Conservation (phyloP, 2,113 vertebrate genomes). For the Solea senegalensis region DNA sequence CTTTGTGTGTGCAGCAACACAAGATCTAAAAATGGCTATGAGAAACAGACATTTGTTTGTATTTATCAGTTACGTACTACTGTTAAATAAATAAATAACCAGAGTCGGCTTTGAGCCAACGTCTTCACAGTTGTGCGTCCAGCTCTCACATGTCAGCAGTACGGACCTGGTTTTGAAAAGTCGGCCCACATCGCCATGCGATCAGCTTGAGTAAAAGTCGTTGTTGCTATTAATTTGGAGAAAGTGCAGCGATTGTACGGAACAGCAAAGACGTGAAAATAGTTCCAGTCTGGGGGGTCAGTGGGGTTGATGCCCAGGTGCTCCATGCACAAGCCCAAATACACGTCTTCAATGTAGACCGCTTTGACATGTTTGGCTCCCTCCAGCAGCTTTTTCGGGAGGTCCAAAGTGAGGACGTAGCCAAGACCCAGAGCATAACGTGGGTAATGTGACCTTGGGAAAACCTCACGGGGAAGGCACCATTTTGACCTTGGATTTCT, state of each 20-base stretch:
- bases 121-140: too few species aligned
- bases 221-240: slow-evolving; percentile 39
- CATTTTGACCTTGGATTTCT: neutral
- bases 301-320: slow-evolving; percentile 54
- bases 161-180: neutral
- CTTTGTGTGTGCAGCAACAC: too few species aligned
- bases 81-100: too few species aligned
- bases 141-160: neutral
- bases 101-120: too few species aligned
- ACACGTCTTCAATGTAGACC: slow-evolving; percentile 83
- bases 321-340: slow-evolving; percentile 75
- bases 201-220: neutral
- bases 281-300: fast-evolving
- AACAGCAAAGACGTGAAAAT: slow-evolving; percentile 52
- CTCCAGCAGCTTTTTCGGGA: too few species aligned
- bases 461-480: neutral
- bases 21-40: too few species aligned
- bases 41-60: too few species aligned
- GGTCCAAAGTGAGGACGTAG: neutral
- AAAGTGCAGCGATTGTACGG: slow-evolving; percentile 54
- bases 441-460: neutral
- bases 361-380: slow-evolving; percentile 11
- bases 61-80: too few species aligned
- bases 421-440: neutral
- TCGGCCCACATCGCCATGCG: neutral